Percentiles rank a stretch among this genome's conserved stretches.
Conservation (phyloP, 2,113 vertebrate genomes). For the Mirounga angustirostris region DNA sequence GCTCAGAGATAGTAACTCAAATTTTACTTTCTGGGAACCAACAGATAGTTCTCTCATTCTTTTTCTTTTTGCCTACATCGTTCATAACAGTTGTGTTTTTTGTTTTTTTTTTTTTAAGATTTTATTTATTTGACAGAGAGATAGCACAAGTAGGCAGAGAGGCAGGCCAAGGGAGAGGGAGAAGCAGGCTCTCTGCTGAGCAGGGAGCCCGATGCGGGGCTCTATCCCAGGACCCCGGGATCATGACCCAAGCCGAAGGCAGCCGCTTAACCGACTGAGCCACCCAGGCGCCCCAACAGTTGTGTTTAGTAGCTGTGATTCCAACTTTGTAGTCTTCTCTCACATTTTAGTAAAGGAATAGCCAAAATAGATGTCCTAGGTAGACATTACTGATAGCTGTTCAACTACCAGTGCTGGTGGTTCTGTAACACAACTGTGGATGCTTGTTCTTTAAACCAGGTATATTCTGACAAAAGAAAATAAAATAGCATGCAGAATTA, state of each 20-base stretch:
- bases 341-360: background rate
- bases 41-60: background rate
- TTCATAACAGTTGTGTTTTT: background rate
- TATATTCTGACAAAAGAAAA: constrained; percentile 18
- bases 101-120: too few species aligned
- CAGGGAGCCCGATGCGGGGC: too few species aligned
- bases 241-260: too few species aligned
- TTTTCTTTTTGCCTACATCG: background rate
- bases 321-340: background rate
- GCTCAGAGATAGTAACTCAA: background rate
- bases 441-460: background rate
- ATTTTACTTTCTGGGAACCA: constrained; percentile 4
- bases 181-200: too few species aligned
- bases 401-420: background rate
- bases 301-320: background rate
- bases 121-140: too few species aligned
- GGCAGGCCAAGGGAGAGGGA: too few species aligned
- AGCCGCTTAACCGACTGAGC: too few species aligned
- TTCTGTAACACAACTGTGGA: background rate
- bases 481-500: constrained; percentile 1
- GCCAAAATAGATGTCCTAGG: background rate
- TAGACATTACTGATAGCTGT: too few species aligned
- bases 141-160: too few species aligned
- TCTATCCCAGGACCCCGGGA: too few species aligned
- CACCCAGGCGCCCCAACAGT: background rate